phyloP scores from a whole-genome alignment of 2,888 invertebrate genomes.

The Nephrotoma flavescens region DNA sequence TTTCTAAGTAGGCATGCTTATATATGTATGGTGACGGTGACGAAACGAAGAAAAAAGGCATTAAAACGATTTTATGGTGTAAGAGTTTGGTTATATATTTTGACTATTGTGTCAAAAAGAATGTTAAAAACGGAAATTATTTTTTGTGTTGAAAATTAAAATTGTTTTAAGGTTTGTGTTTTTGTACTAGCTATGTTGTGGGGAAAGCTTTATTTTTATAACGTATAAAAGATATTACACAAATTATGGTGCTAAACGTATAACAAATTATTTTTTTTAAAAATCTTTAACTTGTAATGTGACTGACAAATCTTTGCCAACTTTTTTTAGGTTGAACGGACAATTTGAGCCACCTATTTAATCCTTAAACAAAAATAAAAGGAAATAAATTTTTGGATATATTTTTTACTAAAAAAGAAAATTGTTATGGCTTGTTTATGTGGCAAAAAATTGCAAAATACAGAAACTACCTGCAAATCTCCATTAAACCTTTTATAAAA shows the following conservation, averaged over 20 bases:
- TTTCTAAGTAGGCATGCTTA: neutral
- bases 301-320: no score
- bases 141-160: neutral
- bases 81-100: neutral
- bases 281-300: no score
- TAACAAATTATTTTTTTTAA: no score
- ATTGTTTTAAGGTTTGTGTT: neutral
- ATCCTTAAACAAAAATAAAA: no score
- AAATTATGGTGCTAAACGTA: neutral
- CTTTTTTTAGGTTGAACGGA: no score
- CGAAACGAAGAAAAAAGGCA: neutral
- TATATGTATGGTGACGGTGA: neutral
- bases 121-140: neutral
- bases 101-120: neutral
- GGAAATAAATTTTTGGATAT: no score
- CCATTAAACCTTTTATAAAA: neutral
- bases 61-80: neutral
- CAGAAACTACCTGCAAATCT: no score
- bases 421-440: no score
- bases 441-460: no score
- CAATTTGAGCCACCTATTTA: no score
- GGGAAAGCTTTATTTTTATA: neutral
- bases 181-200: neutral
- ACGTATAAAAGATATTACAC: neutral
- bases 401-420: no score